Evolutionary conservation across 2,888 invertebrate species (phyloP).

Genomic region (Phorcus lineatus): DNA sequence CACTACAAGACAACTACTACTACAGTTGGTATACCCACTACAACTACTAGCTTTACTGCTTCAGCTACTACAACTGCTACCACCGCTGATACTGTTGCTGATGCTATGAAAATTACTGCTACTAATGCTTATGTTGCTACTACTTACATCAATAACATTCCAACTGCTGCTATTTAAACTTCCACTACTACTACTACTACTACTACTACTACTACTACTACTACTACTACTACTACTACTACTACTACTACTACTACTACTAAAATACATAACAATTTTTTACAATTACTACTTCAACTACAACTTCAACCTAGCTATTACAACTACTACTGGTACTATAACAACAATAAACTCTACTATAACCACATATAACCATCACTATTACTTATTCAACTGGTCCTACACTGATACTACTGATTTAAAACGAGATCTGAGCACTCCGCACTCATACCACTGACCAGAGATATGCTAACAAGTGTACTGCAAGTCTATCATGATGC

Average conservation of each 20-base stretch:
- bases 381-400: too few relatives aligned
- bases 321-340: too few relatives aligned
- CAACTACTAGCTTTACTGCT: constrained; percentile 20
- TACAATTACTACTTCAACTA: not conserved
- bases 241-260: too few relatives aligned
- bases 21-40: not conserved
- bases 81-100: not conserved
- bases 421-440: not conserved
- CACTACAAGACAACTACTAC: not conserved
- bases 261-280: too few relatives aligned
- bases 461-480: too few relatives aligned
- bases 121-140: not conserved
- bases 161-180: not conserved
- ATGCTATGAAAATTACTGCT: not conserved
- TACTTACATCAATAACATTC: not conserved
- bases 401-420: too few relatives aligned
- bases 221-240: not conserved
- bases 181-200: not conserved
- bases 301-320: not conserved
- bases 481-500: too few relatives aligned
- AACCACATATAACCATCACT: too few relatives aligned
- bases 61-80: constrained; percentile 12
- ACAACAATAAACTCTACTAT: too few relatives aligned
- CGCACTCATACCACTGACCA: too few relatives aligned
- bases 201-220: not conserved